Evolutionary conservation across 1,140 invertebrate genomes (phyloP).

Genomic region (Diabrotica virgifera): DNA sequence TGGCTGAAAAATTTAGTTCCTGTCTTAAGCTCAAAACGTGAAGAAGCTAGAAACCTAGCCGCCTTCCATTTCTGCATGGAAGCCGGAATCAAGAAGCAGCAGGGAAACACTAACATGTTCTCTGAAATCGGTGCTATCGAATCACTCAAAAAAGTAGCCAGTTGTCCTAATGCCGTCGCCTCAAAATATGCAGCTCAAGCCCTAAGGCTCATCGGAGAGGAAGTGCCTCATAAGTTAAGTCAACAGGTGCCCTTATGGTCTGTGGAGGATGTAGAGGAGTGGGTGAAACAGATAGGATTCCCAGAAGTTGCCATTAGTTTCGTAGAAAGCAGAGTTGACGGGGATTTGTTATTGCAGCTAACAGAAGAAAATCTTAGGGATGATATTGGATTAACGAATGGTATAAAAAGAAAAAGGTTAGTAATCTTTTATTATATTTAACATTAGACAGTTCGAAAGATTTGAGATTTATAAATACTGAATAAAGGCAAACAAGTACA

Average conservation of each 20-base stretch:
- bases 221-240: conserved; percentile 94
- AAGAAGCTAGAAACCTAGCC: conserved; percentile 93
- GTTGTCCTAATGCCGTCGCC: conserved; percentile 95
- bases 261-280: conserved; percentile 92
- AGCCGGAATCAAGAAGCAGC: conserved; percentile 94
- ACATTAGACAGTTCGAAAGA: no score
- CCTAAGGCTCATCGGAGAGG: conserved; percentile 90
- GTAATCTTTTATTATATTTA: conserved; percentile 9
- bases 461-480: neutral
- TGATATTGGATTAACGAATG: conserved; percentile 91
- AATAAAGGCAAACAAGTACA: no score
- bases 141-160: conserved; percentile 93
- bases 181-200: conserved; percentile 97
- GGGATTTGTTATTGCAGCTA: conserved; percentile 92
- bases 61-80: conserved; percentile 99
- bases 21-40: conserved; percentile 91
- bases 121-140: conserved; percentile 93
- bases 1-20: conserved; percentile 94
- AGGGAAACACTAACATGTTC: conserved; percentile 93
- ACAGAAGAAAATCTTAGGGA: conserved; percentile 88
- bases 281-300: conserved; percentile 98
- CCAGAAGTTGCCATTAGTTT: conserved; percentile 79
- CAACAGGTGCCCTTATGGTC: conserved; percentile 99
- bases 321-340: conserved; percentile 90
- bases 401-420: conserved; percentile 84